Evolutionary conservation across 92 coral and sea anemone species (phyloP), one percentile per base, ranked within the genome.

Genomic region (Bergia puertoricense): DNA sequence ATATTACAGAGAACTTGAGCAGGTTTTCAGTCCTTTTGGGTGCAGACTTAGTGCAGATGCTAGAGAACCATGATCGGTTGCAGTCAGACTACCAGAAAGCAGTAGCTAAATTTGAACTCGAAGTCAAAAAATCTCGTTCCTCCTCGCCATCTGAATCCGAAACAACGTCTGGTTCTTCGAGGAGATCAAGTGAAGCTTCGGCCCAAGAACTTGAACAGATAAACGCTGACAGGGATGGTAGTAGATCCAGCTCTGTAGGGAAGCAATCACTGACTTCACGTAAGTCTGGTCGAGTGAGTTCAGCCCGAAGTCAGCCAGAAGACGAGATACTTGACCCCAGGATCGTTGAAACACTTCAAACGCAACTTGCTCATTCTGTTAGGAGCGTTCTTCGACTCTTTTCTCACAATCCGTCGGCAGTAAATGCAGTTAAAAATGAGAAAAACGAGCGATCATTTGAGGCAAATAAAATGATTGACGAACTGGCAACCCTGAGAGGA

Each of bases 1-100:
- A 90, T 90, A 90, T 95, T 8, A 90, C 90, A 51, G 99, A 95
- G 81, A 95, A 95, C 83, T 81, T 95, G 39, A 89, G 85, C 85
- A 95, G 99, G 36, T 97, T 93, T 86, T 95, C 99, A 10, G 95
- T 97, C 76, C 68, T 95, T 18, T 87, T 97, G 68, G 99, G 99
- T 15, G 66, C 96, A 77, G 96, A 95, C 38, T 92, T 97, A 68
- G 89, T 91, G 15, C 90, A 80, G 14, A 79, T 95, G 18, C 62
- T 97, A 79, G 85, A 80, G 56, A 98, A 95, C 48, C 99, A 97
- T 30, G 97, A 94, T 79, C 88, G 76, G 16, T 48, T 97, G n/a
- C 99, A 97, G 74, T 89, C 95, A 50, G 85, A 92, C n/a, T 97
- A 95, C 77, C 96, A 93, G 89, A 95, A 94, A 82, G 93, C 93